These are phyloP conservation scores for Lasioglossum zephyrum DNA, from an alignment of 2,888 invertebrate species.

Conservation along the genomic window DNA sequence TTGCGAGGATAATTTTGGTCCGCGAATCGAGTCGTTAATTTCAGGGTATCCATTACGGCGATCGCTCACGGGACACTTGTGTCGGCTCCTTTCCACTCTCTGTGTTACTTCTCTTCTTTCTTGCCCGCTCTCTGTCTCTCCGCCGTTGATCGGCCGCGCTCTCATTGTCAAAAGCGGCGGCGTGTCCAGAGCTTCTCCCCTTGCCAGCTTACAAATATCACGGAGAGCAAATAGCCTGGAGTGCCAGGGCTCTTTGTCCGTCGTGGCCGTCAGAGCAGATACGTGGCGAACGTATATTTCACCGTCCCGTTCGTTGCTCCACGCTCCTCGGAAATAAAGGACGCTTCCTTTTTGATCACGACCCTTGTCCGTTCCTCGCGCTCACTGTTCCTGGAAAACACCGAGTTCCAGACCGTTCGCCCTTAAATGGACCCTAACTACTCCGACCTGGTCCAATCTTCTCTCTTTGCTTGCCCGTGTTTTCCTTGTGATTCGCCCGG, in stretches of 20 bases:
- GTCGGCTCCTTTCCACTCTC: not conserved
- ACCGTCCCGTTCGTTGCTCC: slow-evolving; percentile 40
- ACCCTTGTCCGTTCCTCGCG: not conserved
- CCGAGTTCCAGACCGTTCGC: not conserved
- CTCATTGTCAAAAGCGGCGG: slow-evolving; percentile 9
- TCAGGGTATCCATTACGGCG: slow-evolving; percentile 12
- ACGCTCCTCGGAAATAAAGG: slow-evolving; percentile 48
- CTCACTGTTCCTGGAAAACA: not conserved
- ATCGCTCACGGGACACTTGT: slow-evolving; percentile 5
- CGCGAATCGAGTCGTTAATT: slow-evolving; percentile 32
- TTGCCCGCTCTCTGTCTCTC: not conserved
- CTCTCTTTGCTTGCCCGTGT: not conserved
- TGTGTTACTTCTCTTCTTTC: not conserved
- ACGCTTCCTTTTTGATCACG: slow-evolving; percentile 27
- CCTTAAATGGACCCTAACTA: not conserved
- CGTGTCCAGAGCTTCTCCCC: slow-evolving; percentile 10
- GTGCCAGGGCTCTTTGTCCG: slow-evolving; percentile 50
- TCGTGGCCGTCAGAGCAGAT: slow-evolving; percentile 35
- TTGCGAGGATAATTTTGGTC: not conserved
- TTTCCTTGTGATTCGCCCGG: not conserved
- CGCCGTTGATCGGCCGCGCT: not conserved
- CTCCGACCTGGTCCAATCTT: not conserved
- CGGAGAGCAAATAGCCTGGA: slow-evolving; percentile 53
- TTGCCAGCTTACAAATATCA: slow-evolving; percentile 53
- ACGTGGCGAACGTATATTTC: slow-evolving; percentile 45